Base-by-base conservation (phyloP, 1,140 invertebrate species). In the Colletes latitarsis region DNA sequence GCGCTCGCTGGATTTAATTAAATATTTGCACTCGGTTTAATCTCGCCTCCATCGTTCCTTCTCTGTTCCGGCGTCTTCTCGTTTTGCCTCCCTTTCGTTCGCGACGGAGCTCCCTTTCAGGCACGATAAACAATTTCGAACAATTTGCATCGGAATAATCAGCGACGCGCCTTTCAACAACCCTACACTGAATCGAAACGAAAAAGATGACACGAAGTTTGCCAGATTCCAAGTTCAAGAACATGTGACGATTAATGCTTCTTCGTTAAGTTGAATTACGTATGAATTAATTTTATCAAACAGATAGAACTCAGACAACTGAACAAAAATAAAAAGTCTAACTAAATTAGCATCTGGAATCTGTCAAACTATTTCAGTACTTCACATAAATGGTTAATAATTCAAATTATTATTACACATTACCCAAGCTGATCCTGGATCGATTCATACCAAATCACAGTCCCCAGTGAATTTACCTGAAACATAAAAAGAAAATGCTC, bases 1-100 rank as follows among this genome's bases (percentile, higher is more conserved):
- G 69, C 63, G 30, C 53, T 66, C 77, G 41, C 41, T 53, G 73
- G 67, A 82, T 89, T 89, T 85, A 85, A 89, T 89, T 89, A 89
- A 88, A 89, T 88, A 89, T 89, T 89, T 88, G 82, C 85, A 87
- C 84, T 88, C 78, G 67, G 82, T 82, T 89, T 88, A 87, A 87
- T 87, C 80, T 66, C 69, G 39, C 76, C 57, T 63, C 66, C 46
- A 0, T 41, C 43, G 41, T 70, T 72, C 57, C 39, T 17, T 57
- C 57, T n/a, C 68, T 30, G 30, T 58, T n/a, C 19, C 58, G 21
- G 2, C 21, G 62, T n/a, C 69, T 53, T 77, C 72, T 55, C 19
- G n/a, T 67, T 52, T 46, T 55, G 43, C 8, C 30, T 63, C 21
- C 58, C 10, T 5, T 21, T 6, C 63, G 46, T 14, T 3, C 15